These are phyloP conservation scores for Lasaia peninsularis DNA, from an alignment of 1,140 invertebrate genomes.

Conservation along the genomic window DNA sequence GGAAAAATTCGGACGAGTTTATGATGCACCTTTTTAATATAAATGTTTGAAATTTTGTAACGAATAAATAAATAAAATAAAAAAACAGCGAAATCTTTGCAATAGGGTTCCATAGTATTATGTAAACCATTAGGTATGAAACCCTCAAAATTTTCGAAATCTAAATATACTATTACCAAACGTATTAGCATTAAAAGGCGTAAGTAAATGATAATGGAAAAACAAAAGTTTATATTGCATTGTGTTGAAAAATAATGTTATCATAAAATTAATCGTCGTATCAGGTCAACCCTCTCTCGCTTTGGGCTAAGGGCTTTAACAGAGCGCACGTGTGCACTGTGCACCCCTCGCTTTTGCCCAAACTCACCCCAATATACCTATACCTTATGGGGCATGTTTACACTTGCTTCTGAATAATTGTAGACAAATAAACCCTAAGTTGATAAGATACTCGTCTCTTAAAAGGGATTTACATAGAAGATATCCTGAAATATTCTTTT, in stretches of 20 bases:
- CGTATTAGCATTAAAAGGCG: no score
- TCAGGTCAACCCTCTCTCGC: conserved; percentile 57
- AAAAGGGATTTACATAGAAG: conserved; percentile 17
- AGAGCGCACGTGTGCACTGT: conserved; percentile 61
- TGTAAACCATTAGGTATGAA: no score
- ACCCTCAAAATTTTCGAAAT: no score
- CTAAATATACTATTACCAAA: no score
- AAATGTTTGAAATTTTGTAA: no score
- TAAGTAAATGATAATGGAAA: no score
- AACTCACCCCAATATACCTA: conserved; percentile 45
- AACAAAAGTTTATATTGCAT: background rate
- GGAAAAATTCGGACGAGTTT: no score
- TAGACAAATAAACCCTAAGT: conserved; percentile 61
- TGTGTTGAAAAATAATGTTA: conserved; percentile 24
- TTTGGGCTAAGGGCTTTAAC: conserved; percentile 47
- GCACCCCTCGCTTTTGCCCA: conserved; percentile 26
- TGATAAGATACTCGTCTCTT: conserved; percentile 30
- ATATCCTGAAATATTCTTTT: background rate
- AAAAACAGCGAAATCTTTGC: no score
- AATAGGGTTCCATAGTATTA: no score
- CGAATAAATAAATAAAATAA: no score
- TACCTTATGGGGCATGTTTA: conserved; percentile 38
- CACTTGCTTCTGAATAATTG: conserved; percentile 54
- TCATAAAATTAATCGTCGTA: conserved; percentile 35
- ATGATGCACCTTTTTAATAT: no score